These are phyloP conservation scores for Gymnarchus niloticus DNA, from an alignment of 2,113 vertebrate genomes.

Conservation along the genomic window DNA sequence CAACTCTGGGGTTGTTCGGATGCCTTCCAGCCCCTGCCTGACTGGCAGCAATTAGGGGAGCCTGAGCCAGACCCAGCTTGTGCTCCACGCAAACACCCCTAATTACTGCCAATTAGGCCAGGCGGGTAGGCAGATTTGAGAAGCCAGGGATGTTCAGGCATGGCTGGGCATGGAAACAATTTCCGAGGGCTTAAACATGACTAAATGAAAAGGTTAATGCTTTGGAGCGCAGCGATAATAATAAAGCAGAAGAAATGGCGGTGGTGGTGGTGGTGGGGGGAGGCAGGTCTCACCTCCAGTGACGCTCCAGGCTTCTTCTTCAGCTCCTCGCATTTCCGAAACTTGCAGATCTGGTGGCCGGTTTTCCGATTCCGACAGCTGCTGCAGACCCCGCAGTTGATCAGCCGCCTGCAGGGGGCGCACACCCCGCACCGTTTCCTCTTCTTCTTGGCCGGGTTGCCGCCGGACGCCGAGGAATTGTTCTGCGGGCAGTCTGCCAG, in stretches of 20 bases:
- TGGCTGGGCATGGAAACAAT: conserved; percentile 75
- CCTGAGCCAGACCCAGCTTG: conserved; percentile 75
- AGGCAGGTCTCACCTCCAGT: conserved; percentile 84
- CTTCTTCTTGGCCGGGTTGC: conserved; percentile 96
- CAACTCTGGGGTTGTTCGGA: conserved; percentile 69
- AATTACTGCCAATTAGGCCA: conserved; percentile 77
- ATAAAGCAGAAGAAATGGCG: conserved; percentile 20
- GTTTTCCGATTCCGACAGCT: conserved; percentile 99
- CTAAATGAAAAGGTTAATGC: conserved; percentile 76
- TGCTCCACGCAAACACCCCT: conserved; percentile 71
- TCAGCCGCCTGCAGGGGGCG: conserved; percentile 95
- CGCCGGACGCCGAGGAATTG: conserved; percentile 79
- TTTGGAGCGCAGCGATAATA: conserved; percentile 66
- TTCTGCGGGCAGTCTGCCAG: conserved; percentile 96
- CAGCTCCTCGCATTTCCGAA: conserved; percentile 97
- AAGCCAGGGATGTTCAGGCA: conserved; percentile 70
- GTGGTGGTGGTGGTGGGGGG: no score
- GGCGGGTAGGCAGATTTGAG: conserved; percentile 75
- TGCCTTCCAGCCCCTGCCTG: conserved; percentile 73
- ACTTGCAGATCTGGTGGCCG: conserved; percentile 99
- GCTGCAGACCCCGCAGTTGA: conserved; percentile 99
- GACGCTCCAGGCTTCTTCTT: conserved; percentile 97
- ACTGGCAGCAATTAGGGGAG: conserved; percentile 78
- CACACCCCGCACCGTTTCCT: conserved; percentile 96
- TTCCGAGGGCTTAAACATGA: conserved; percentile 72